These are phyloP conservation scores for Catharus fuscescens DNA, from an alignment of 2,113 vertebrate genomes.

Conservation along the genomic window DNA sequence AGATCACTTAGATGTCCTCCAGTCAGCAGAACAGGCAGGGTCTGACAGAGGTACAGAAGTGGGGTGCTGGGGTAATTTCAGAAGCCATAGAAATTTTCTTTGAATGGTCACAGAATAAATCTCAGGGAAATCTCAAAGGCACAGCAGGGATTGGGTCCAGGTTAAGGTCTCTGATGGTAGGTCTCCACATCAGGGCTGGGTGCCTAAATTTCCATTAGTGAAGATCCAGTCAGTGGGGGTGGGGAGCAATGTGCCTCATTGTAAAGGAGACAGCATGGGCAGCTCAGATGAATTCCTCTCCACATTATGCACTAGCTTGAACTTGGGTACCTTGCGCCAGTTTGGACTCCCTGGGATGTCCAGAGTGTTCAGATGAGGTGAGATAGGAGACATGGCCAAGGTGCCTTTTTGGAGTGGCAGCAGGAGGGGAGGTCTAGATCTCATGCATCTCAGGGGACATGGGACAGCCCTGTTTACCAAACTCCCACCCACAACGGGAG, in stretches of 20 bases:
- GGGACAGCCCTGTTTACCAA: neutral
- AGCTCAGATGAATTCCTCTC: neutral
- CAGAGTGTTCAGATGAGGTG: neutral
- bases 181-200: neutral
- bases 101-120: neutral
- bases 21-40: neutral
- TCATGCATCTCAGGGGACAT: neutral
- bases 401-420: neutral
- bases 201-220: neutral
- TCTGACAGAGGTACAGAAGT: neutral
- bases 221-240: neutral
- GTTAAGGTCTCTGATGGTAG: neutral
- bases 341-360: neutral
- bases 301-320: neutral
- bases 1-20: neutral
- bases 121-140: neutral
- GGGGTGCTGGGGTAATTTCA: neutral
- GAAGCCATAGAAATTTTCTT: neutral
- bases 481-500: fast-evolving
- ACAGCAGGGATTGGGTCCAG: neutral
- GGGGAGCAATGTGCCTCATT: neutral
- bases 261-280: neutral
- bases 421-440: neutral
- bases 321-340: neutral
- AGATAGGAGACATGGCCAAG: neutral